Conservation (phyloP, 2,797 vertebrate species). For the Ciconia nigra region DNA sequence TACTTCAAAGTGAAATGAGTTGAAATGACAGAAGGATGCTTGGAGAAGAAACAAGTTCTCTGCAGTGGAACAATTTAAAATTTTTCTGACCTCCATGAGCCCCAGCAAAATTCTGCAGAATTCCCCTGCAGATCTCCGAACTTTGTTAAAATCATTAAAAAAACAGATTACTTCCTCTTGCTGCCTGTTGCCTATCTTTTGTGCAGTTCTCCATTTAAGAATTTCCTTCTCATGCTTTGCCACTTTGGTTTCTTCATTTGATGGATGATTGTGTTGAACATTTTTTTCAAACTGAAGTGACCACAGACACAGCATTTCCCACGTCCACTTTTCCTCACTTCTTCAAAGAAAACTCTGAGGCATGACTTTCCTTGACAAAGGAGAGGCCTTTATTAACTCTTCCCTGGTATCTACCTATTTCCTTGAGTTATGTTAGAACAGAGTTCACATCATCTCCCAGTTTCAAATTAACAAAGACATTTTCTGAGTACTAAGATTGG, state of each 20-base stretch:
- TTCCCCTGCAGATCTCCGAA: background rate
- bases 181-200: background rate
- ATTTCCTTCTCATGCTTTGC: background rate
- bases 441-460: background rate
- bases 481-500: background rate
- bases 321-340: background rate
- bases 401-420: background rate
- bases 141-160: background rate
- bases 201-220: background rate
- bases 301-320: background rate
- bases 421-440: background rate
- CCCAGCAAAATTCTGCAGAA: background rate
- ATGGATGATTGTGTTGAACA: background rate
- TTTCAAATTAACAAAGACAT: background rate
- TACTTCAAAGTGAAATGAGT: background rate
- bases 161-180: background rate
- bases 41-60: background rate
- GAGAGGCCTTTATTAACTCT: background rate
- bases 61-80: background rate
- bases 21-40: background rate
- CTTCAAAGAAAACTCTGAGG: background rate
- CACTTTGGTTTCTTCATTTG: background rate
- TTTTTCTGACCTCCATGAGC: background rate
- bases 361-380: background rate
- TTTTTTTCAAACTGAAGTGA: background rate